These are phyloP conservation scores for Andrena trimmerana DNA, from an alignment of 2,888 invertebrate genomes.

Conservation along the genomic window DNA sequence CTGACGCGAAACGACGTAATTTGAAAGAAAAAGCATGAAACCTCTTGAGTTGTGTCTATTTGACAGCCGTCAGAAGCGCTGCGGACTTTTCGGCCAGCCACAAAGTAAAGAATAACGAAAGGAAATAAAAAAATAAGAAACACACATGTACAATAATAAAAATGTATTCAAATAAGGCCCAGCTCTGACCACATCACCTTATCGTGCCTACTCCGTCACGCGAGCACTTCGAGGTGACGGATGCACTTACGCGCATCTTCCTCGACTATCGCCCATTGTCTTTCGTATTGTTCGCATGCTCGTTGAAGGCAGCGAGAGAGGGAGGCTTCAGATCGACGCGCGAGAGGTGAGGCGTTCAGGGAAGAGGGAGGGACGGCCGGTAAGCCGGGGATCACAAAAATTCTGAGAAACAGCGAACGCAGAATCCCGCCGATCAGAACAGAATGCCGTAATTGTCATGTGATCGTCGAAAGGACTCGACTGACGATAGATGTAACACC, in stretches of 20 bases:
- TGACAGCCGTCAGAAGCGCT: no score
- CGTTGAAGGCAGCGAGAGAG: slow-evolving; percentile 4
- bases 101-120: no score
- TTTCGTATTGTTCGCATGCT: slow-evolving; percentile 31
- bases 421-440: slow-evolving; percentile 46
- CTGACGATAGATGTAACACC: slow-evolving; percentile 30
- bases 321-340: neutral
- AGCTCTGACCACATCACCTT: neutral
- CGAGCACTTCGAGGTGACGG: slow-evolving; percentile 12
- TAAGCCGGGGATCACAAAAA: slow-evolving; percentile 46
- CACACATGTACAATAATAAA: neutral
- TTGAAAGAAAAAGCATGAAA: no score
- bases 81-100: no score
- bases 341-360: slow-evolving; percentile 31
- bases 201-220: slow-evolving; percentile 17
- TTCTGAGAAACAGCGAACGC: slow-evolving; percentile 59
- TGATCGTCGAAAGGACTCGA: slow-evolving; percentile 56
- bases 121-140: no score
- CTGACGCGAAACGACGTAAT: no score
- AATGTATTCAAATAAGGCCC: neutral
- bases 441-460: slow-evolving; percentile 58
- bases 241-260: slow-evolving; percentile 10
- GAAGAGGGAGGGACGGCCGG: slow-evolving; percentile 43
- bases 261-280: slow-evolving; percentile 38
- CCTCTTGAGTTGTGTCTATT: no score